These are phyloP conservation scores for Gallinago paraguaiae DNA, from an alignment of 2,113 vertebrate species.

Conservation along the genomic window DNA sequence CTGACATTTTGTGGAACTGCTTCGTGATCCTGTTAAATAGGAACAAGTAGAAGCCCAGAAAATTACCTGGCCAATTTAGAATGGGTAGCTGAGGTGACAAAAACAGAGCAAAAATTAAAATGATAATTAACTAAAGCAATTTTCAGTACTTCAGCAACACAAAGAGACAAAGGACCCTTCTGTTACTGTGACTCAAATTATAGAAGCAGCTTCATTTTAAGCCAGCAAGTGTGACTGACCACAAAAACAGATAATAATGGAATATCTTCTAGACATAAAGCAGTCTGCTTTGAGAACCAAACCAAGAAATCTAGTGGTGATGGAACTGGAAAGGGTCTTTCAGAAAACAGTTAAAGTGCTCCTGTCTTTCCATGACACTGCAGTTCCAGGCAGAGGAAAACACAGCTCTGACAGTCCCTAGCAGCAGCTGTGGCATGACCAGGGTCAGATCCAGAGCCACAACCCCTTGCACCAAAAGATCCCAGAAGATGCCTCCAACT, in stretches of 20 bases:
- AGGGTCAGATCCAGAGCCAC: neutral
- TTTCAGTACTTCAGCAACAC: neutral
- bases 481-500: neutral
- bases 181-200: neutral
- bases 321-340: neutral
- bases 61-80: neutral
- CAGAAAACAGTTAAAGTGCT: neutral
- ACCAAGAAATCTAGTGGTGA: neutral
- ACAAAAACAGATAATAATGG: neutral
- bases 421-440: neutral
- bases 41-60: neutral
- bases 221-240: neutral
- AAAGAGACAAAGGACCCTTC: neutral
- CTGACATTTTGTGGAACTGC: neutral
- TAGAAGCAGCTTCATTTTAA: neutral
- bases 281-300: neutral
- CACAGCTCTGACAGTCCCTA: neutral
- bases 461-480: neutral
- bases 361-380: neutral
- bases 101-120: neutral
- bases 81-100: neutral
- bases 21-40: neutral
- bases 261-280: neutral
- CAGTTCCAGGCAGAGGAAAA: neutral
- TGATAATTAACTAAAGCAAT: neutral